These are phyloP conservation scores for Egretta garzetta DNA, from an alignment of 2,113 vertebrate genomes.

Conservation along the genomic window DNA sequence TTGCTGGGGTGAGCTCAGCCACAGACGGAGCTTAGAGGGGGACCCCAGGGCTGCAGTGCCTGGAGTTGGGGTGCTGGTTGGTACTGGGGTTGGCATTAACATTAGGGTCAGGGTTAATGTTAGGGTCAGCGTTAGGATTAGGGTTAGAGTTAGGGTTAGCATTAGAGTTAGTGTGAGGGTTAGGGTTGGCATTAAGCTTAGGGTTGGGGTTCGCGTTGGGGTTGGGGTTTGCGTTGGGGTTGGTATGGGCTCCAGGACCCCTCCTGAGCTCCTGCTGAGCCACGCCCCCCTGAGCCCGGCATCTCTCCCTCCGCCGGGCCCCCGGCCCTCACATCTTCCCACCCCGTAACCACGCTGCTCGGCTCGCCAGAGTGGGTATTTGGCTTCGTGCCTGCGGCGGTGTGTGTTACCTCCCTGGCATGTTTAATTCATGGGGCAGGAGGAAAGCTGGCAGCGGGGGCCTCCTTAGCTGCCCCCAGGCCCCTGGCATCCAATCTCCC, in stretches of 20 bases:
- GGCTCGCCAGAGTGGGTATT: neutral
- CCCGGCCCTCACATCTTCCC: neutral
- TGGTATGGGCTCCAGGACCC: neutral
- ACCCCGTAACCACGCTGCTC: neutral
- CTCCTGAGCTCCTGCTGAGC: rapidly evolving
- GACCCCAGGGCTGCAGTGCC: no score
- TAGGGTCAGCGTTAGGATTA: neutral
- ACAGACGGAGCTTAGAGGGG: neutral
- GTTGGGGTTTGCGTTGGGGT: neutral
- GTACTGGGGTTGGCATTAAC: rapidly evolving
- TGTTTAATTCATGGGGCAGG: conserved; percentile 53
- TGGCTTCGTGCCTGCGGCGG: neutral
- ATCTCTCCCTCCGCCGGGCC: neutral
- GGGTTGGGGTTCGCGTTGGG: neutral
- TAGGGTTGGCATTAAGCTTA: neutral
- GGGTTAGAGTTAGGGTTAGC: neutral
- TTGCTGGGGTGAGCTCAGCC: neutral
- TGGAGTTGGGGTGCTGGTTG: neutral
- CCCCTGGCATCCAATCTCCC: neutral
- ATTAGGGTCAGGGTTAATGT: neutral
- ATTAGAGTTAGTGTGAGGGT: neutral
- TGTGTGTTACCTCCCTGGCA: conserved; percentile 19
- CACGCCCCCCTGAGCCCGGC: rapidly evolving
- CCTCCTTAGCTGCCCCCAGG: neutral
- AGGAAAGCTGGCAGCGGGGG: neutral